phyloP scores from a whole-genome alignment of 1,140 invertebrate genomes.

The Halyomorpha halys region DNA sequence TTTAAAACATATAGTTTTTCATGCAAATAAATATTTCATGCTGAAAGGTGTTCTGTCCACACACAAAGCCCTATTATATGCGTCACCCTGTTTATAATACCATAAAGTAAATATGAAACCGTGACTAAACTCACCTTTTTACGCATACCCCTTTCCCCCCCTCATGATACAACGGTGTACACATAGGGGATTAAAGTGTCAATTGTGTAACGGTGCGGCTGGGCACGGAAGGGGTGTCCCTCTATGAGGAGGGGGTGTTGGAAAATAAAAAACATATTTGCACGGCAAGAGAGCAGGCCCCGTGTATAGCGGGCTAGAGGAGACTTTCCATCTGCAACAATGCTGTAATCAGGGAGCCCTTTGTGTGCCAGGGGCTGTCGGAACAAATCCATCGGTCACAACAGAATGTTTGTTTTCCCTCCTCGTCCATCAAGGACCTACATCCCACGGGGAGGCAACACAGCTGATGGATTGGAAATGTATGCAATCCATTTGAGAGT shows the following conservation, averaged over 20 bases:
- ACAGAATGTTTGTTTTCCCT: conserved; percentile 18
- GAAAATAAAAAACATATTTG: conserved; percentile 17
- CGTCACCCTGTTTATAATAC: conserved; percentile 2
- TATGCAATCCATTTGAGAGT: too few relatives aligned
- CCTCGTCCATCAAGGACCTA: background rate
- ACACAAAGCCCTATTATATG: conserved; percentile 7
- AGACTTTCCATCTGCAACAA: conserved; percentile 19
- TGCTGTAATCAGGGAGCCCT: conserved; percentile 10
- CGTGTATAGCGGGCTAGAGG: conserved; percentile 5
- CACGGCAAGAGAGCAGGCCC: conserved; percentile 6
- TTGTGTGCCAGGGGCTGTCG: background rate
- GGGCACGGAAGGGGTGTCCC: conserved; percentile 1
- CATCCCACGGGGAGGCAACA: too few relatives aligned
- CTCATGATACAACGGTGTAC: background rate
- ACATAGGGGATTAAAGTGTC: background rate
- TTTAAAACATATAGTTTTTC: too few relatives aligned
- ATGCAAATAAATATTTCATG: too few relatives aligned
- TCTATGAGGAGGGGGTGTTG: conserved; percentile 1
- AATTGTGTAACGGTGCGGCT: conserved; percentile 12
- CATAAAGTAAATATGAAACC: conserved; percentile 12
- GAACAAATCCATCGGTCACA: conserved; percentile 23
- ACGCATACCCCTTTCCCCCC: background rate
- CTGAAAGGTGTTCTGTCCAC: too few relatives aligned
- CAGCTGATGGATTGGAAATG: too few relatives aligned
- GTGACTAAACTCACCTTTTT: conserved; percentile 2